Evolutionary conservation across 1,140 invertebrate species (phyloP), one percentile per base, ranked within the genome.

Genomic region (Drosophila kohkoa): DNA sequence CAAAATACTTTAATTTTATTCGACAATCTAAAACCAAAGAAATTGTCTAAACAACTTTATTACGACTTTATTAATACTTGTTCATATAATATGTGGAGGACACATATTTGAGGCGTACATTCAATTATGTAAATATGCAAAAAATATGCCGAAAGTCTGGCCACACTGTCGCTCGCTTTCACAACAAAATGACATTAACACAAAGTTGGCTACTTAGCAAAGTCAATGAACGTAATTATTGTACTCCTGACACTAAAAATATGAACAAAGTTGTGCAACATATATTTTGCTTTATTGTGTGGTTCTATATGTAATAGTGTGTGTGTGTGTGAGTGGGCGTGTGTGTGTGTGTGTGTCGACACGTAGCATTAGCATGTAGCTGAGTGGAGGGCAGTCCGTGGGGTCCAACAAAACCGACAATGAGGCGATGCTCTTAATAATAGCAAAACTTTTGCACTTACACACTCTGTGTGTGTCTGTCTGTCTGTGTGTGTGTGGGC

Each of bases 161-260:
- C 16, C 13, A 41, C 49, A 48, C 43, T 30, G 38, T 49, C 32
- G 20, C 43, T 58, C 16, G 15, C 57, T 65, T 20, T 25, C 35
- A 70, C 68, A 79, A 70, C 68, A 60, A 85, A 89, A 90, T 86
- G 71, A 79, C 81, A 89, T 89, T 89, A 85, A 63, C 85, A 85
- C 89, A 79, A 89, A 83, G 86, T 89, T 80, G 75, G 78, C 85
- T 89, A 89, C 85, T 89, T 89, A 79, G 77, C 78, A 81, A 89
- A 89, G 85, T 90, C 85, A 89, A 90, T 89, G 85, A 89, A 89
- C 86, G 78, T 89, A 89, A 89, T 89, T 89, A 89, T 89, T 85
- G 79, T 81, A 76, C 85, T 85, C 85, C 85, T 85, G 86, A 81
- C 86, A 89, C 75, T 89, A 77, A 89, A 89, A 89, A 89, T 89